Evolutionary conservation across 2,888 invertebrate genomes (phyloP).

Genomic region (Agonopterix heracliana): DNA sequence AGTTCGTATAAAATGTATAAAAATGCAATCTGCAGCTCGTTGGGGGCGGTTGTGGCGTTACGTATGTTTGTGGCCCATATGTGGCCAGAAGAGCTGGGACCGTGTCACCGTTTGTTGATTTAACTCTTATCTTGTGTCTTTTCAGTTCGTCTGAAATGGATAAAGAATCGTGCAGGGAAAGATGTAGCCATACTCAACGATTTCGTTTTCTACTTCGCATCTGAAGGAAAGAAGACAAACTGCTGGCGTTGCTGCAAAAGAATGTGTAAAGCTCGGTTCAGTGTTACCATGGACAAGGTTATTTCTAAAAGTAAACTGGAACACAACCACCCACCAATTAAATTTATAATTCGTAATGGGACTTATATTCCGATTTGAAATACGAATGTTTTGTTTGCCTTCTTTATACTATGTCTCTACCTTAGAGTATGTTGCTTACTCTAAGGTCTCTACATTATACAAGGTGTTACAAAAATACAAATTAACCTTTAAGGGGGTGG

Average conservation of each 20-base stretch:
- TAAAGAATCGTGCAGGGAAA: background rate
- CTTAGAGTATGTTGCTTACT: too few relatives aligned
- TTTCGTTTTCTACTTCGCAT: background rate
- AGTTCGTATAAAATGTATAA: too few relatives aligned
- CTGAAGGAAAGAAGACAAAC: background rate
- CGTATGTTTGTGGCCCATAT: too few relatives aligned
- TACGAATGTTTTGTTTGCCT: too few relatives aligned
- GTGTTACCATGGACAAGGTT: background rate
- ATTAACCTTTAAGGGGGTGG: too few relatives aligned
- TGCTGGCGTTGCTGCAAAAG: background rate
- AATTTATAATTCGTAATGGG: background rate
- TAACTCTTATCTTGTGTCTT: background rate
- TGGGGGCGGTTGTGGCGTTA: too few relatives aligned
- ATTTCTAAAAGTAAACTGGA: background rate
- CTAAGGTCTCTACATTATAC: too few relatives aligned
- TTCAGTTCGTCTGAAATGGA: background rate
- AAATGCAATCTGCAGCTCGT: too few relatives aligned
- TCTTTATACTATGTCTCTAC: too few relatives aligned
- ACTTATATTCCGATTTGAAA: background rate
- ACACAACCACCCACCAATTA: background rate
- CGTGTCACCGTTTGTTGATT: too few relatives aligned
- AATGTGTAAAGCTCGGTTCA: background rate
- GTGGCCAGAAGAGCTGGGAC: too few relatives aligned
- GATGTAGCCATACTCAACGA: background rate
- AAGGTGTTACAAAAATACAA: too few relatives aligned